These are phyloP conservation scores for Apis dorsata DNA, from an alignment of 1,140 invertebrate species.

Conservation along the genomic window DNA sequence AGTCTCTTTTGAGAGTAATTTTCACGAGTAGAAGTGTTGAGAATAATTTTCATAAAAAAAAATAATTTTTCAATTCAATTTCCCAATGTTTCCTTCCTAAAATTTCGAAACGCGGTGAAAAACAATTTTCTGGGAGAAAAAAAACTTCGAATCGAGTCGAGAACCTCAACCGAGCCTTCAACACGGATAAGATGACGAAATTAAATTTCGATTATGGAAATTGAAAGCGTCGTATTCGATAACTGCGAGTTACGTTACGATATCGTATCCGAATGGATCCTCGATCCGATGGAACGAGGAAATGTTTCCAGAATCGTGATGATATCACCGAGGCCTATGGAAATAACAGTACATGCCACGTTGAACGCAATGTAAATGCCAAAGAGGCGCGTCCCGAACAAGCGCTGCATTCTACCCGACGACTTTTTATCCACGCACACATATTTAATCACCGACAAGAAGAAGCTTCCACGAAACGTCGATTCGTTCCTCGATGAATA, in stretches of 20 bases:
- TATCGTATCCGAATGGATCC: no score
- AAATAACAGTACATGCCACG: conserved; percentile 1
- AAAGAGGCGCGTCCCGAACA: conserved; percentile 1
- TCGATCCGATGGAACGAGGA: background rate
- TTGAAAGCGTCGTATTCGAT: background rate
- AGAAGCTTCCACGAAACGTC: background rate
- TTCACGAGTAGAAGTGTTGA: no score
- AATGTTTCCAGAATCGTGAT: background rate
- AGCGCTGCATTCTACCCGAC: background rate
- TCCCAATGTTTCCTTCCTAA: no score
- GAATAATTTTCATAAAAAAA: no score
- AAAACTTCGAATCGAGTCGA: no score
- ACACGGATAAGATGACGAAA: no score
- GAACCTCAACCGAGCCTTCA: no score
- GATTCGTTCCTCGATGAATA: background rate
- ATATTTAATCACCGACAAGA: background rate
- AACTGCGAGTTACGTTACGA: background rate
- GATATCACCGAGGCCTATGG: background rate
- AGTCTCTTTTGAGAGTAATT: no score
- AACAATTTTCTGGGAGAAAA: no score
- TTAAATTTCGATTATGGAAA: background rate
- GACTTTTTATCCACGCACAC: background rate
- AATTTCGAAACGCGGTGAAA: no score
- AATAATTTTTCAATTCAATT: no score
- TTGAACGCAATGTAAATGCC: background rate